Evolutionary conservation across 2,797 vertebrate species (phyloP), one percentile per base, ranked within the genome.

Genomic region (Austrolebias charrua): DNA sequence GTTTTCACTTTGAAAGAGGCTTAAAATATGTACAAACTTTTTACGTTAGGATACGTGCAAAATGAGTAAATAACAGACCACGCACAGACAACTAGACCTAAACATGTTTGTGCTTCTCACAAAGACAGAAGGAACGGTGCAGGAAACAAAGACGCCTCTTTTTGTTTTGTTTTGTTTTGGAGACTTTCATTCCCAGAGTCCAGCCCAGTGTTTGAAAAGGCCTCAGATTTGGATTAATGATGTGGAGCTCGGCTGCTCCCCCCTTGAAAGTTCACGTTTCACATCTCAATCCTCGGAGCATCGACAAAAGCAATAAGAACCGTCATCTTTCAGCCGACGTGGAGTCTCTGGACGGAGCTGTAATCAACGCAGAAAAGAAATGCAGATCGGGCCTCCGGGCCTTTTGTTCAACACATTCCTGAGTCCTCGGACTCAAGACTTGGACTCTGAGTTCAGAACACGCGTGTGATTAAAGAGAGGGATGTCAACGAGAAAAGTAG

Each of bases 341-440:
- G 60, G 72, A n/a, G 67, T 73, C 80, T 60, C 51, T 66, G 38
- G 61, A 44, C 68, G 57, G 60, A 50, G 74, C 71, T 71, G 78
- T 81, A 88, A 90, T 88, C 80, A 82, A 60, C 55, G 49, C 52
- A 79, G 75, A 86, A 83, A 81, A 79, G 82, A 85, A 87, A 89
- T 85, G 80, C 73, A 84, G 79, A 87, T 88, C 19, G 51, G 54
- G 51, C 52, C 55, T 40, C 75, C 75, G 68, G 33, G 40, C 35
- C 69, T 78, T 82, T 80, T 80, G 66, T 86, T 48, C 11, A 5
- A 40, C 67, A 76, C 66, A 85, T 90, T 92, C 87, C 85, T 80
- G 45, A 12, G 47, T 73, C 58, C 78, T 83, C 56, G 70, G 71
- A 70, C 83, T 64, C 24, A 24, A 71, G 81, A 86, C 76, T 82